phyloP scores from a whole-genome alignment of 2,888 invertebrate species.

The Trichopoda pennipes region DNA sequence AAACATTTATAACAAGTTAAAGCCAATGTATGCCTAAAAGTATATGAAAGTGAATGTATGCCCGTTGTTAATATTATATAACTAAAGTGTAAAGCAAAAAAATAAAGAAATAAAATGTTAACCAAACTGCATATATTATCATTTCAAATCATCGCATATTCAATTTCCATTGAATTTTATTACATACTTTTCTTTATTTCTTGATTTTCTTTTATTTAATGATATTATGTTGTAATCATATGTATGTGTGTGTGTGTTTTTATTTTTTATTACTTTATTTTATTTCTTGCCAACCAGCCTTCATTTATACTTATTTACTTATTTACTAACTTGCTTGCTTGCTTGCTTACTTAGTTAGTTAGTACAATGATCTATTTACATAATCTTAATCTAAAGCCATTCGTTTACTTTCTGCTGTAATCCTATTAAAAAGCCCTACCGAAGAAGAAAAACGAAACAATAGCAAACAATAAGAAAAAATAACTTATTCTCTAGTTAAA shows the following conservation, averaged over 20 bases:
- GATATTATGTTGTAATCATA: conserved; percentile 12
- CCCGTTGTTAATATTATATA: conserved; percentile 53
- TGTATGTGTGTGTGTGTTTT: neutral
- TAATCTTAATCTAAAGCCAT: conserved; percentile 68
- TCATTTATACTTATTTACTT: conserved; percentile 11
- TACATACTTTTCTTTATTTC: conserved; percentile 45
- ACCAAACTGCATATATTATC: conserved; percentile 60
- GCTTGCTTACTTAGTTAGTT: conserved; percentile 61
- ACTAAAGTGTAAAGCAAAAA: neutral
- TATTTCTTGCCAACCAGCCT: conserved; percentile 24
- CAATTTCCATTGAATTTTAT: conserved; percentile 48
- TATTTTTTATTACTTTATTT: conserved; percentile 21
- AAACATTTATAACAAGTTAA: conserved; percentile 39
- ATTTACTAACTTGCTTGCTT: conserved; percentile 22
- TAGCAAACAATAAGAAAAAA: neutral
- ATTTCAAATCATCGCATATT: conserved; percentile 56
- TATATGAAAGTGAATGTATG: too few relatives aligned
- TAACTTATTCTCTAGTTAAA: conserved; percentile 1
- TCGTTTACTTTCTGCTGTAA: conserved; percentile 62
- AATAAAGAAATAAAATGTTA: conserved; percentile 26
- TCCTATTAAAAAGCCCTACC: conserved; percentile 61
- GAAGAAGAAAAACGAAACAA: conserved; percentile 32
- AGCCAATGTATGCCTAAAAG: conserved; percentile 53
- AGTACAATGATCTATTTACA: conserved; percentile 69
- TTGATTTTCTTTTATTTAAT: conserved; percentile 32